A percentile compares a stretch with the other conserved stretches of the same genome.
Evolutionary conservation across 2,113 vertebrate species (phyloP).

Genomic region (Dasypus novemcinctus): DNA sequence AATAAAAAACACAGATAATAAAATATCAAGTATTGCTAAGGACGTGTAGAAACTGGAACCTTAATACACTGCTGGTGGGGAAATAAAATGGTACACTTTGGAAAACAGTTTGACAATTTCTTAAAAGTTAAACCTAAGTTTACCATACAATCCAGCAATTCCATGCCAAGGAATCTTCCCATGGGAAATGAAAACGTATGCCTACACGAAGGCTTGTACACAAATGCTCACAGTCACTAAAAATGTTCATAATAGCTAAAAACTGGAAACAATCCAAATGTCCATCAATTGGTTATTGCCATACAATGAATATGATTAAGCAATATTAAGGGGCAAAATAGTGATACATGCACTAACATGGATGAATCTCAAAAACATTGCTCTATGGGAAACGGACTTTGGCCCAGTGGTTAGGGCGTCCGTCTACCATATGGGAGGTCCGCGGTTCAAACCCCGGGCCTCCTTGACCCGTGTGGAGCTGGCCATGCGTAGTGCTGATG

Average conservation of each 20-base stretch:
- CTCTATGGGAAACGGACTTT: no score
- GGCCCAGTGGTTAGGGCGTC: no score
- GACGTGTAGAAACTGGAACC: not conserved
- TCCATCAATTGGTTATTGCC: not conserved
- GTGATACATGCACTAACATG: not conserved
- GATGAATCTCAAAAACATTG: not conserved
- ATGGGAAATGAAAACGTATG: not conserved
- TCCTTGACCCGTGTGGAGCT: no score
- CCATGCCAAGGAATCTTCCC: not conserved
- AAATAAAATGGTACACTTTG: not conserved
- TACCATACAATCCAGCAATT: not conserved
- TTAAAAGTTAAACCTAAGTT: not conserved
- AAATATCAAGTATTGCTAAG: not conserved
- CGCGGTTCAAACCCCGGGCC: no score
- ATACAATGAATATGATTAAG: not conserved
- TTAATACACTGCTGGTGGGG: not conserved
- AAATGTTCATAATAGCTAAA: conserved; percentile 39
- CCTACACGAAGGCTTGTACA: not conserved
- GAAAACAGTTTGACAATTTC: not conserved
- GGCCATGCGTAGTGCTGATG: no score
- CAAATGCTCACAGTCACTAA: not conserved
- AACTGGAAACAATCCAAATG: not conserved
- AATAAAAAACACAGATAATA: not conserved
- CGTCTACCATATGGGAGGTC: no score
- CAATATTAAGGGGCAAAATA: not conserved